phyloP scores from a whole-genome alignment of 1,140 invertebrate species.

The Drosophila busckii region DNA sequence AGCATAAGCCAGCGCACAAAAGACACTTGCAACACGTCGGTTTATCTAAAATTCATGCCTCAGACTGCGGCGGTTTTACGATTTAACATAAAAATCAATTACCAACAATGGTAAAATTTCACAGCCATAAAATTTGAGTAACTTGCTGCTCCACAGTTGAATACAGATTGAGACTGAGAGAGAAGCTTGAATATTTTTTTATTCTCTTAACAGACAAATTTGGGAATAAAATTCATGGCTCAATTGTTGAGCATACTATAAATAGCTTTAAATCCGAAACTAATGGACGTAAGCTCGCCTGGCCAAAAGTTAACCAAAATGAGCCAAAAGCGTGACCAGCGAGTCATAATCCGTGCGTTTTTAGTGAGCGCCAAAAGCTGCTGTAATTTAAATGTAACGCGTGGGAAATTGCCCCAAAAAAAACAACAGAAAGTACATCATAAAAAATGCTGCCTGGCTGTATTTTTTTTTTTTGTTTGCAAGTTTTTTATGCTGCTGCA shows the following conservation, averaged over 20 bases:
- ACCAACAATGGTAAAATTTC: conserved; percentile 74
- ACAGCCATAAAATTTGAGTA: conserved; percentile 65
- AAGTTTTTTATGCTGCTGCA: conserved; percentile 11
- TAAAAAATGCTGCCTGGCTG: conserved; percentile 30
- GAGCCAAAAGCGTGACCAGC: conserved; percentile 64
- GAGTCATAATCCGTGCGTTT: conserved; percentile 72
- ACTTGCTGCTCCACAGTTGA: conserved; percentile 36
- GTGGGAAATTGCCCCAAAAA: conserved; percentile 43
- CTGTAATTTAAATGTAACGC: conserved; percentile 67
- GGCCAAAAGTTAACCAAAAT: conserved; percentile 42
- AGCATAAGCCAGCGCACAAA: conserved; percentile 28
- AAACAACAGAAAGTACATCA: conserved; percentile 7
- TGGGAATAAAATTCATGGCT: too few relatives aligned
- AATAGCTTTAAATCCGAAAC: too few relatives aligned
- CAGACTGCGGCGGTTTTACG: conserved; percentile 45
- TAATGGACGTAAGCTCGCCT: too few relatives aligned
- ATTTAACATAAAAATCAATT: conserved; percentile 77
- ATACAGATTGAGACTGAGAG: too few relatives aligned
- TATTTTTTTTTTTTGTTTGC: conserved; percentile 9
- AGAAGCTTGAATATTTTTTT: too few relatives aligned
- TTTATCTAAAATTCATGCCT: conserved; percentile 71
- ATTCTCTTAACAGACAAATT: too few relatives aligned
- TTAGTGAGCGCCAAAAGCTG: conserved; percentile 51
- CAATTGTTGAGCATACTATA: too few relatives aligned
- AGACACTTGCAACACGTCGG: conserved; percentile 57